phyloP scores from a whole-genome alignment of 2,888 invertebrate genomes.

The Rhogogaster chlorosoma region DNA sequence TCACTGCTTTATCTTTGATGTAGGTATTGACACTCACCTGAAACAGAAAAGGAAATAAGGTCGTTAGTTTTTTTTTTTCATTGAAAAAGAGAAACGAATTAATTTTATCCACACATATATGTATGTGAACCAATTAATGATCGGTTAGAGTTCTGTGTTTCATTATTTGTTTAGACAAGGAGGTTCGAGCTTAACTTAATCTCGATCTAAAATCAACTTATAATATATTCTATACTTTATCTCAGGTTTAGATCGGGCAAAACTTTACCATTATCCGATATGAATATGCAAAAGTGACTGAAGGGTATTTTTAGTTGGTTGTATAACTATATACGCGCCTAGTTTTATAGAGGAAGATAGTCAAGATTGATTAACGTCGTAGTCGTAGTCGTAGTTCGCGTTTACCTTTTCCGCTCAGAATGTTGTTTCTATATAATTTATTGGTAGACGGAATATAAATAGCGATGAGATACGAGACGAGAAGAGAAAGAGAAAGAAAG shows the following conservation, averaged over 20 bases:
- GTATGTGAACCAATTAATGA: too few species aligned
- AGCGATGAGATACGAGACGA: background rate
- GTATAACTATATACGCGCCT: background rate
- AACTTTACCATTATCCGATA: background rate
- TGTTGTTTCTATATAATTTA: background rate
- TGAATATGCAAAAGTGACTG: background rate
- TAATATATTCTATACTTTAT: slow-evolving; percentile 10
- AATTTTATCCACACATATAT: background rate
- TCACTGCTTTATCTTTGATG: slow-evolving; percentile 8
- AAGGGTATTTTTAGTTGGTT: background rate
- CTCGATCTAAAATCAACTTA: background rate
- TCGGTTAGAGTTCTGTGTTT: too few species aligned
- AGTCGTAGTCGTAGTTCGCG: background rate
- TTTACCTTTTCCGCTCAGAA: background rate
- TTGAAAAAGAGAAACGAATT: too few species aligned
- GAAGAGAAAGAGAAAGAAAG: background rate
- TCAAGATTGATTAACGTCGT: background rate
- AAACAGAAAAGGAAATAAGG: slow-evolving; percentile 17
- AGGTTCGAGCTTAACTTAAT: background rate
- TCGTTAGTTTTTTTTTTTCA: background rate
- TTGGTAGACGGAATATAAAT: background rate
- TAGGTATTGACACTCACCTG: slow-evolving; percentile 38
- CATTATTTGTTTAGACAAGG: background rate
- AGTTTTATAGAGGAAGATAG: background rate
- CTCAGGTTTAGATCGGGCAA: background rate